Base-by-base conservation (phyloP, 2,113 vertebrate genomes). In the Glaucomys volans region DNA sequence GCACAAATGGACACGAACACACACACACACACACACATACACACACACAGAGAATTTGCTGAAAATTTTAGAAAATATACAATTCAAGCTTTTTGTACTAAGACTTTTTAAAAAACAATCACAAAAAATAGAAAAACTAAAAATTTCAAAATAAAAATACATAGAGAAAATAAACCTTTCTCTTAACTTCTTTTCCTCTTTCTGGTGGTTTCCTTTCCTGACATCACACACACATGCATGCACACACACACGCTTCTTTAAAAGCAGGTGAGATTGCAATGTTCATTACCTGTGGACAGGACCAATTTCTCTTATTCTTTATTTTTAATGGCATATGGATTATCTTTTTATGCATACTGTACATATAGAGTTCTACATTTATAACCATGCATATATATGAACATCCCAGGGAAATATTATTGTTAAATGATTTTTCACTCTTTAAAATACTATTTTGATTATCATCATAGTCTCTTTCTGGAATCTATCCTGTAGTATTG, bases 401-500 rank as follows among this genome's bases (percentile, higher is more conserved):
- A 85, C 76, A 90, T 66, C 24, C 7, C 13, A 85, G 8, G 82
- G 84, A 77, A 0, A 50, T 59, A 6, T 47, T 47, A 47, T 77
- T 85, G 32, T 62, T 72, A 91, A 91, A 52, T 44, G 0, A 93
- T 44, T 94, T 82, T 4, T 30, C 32, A 52, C 30, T 62, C 14
- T 82, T 87, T 94, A 92, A 94, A 94, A 94, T 84, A 16, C 0
- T 26, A 62, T 59, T 67, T 90, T 91, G 59, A 94, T 40, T 42
- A 81, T 11, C 77, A 76, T 64, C 3, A 66, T n/a, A 59, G 26
- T 74, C 8, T 59, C 40, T 57, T 74, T 76, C 47, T 40, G 17
- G 5, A 90, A 67, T 71, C 57, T 79, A 50, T 7, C 52, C 28
- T 83, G 47, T 44, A 57, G 28, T 52, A 77, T 52, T 90, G 79